Conservation (phyloP, 2,888 invertebrate species). For the Tenodera sinensis region DNA sequence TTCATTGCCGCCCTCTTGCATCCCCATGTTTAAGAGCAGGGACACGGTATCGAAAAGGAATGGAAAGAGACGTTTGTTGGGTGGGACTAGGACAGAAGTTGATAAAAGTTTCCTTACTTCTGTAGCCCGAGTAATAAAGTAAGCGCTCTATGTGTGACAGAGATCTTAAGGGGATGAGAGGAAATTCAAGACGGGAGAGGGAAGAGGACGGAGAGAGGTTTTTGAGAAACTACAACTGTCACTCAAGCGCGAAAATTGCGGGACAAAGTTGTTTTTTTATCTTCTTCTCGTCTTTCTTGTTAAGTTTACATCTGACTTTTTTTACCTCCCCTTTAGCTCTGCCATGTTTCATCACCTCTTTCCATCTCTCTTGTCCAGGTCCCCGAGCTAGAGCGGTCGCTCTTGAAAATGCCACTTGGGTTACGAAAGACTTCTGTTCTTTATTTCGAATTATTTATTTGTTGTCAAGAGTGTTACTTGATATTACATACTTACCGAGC, state of each 20-base stretch:
- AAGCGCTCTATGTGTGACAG: neutral
- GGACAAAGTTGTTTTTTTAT: neutral
- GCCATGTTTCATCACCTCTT: neutral
- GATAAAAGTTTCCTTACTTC: neutral
- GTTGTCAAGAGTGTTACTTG: neutral
- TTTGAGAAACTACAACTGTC: slow-evolving; percentile 7
- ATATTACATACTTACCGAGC: neutral
- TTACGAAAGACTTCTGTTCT: neutral
- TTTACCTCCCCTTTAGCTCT: neutral
- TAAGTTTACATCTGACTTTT: slow-evolving; percentile 1
- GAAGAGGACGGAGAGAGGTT: neutral
- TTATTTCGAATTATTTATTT: neutral
- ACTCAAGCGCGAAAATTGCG: slow-evolving; percentile 9
- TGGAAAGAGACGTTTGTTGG: neutral
- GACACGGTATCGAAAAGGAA: neutral
- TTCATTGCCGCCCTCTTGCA: neutral
- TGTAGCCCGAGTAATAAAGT: neutral
- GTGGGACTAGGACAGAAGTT: neutral
- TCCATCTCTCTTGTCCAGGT: neutral
- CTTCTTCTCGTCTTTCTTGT: neutral
- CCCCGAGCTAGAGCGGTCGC: neutral
- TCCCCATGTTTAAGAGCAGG: neutral
- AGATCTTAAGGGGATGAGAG: neutral
- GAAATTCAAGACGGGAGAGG: neutral
- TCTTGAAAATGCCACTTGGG: neutral